Conservation (phyloP, 2,797 vertebrate species). For the Clarias pachynema region DNA sequence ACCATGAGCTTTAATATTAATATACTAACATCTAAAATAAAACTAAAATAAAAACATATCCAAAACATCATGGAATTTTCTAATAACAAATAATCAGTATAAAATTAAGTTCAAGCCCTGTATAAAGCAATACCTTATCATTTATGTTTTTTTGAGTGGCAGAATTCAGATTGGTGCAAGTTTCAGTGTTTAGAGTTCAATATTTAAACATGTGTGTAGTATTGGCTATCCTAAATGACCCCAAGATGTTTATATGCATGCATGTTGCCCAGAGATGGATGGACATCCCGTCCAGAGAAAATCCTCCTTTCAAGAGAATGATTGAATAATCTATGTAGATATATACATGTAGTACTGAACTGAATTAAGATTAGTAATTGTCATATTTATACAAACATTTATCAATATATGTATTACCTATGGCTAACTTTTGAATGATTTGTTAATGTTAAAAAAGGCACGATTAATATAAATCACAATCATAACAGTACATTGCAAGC, state of each 20-base stretch:
- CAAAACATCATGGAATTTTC: neutral
- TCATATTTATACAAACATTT: neutral
- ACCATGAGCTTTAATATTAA: neutral
- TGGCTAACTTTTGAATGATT: neutral
- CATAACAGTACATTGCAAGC: neutral
- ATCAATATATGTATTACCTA: too few relatives aligned
- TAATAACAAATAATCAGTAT: neutral
- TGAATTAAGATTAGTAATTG: neutral
- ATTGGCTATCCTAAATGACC: neutral
- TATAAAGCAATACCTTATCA: neutral
- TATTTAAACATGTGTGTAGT: neutral
- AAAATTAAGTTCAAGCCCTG: neutral
- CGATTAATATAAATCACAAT: neutral
- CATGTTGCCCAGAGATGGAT: neutral
- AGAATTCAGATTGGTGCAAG: neutral
- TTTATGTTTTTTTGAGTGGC: neutral
- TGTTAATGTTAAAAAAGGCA: neutral
- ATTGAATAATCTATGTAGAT: slow-evolving; percentile 1
- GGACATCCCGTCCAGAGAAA: neutral
- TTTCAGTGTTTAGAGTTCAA: neutral
- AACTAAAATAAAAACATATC: too few relatives aligned
- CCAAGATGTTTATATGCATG: neutral
- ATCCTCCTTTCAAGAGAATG: neutral
- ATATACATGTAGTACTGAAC: too few relatives aligned
- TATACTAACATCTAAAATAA: neutral